phyloP scores from a whole-genome alignment of 2,888 invertebrate genomes.

The Thymelicus lineola region DNA sequence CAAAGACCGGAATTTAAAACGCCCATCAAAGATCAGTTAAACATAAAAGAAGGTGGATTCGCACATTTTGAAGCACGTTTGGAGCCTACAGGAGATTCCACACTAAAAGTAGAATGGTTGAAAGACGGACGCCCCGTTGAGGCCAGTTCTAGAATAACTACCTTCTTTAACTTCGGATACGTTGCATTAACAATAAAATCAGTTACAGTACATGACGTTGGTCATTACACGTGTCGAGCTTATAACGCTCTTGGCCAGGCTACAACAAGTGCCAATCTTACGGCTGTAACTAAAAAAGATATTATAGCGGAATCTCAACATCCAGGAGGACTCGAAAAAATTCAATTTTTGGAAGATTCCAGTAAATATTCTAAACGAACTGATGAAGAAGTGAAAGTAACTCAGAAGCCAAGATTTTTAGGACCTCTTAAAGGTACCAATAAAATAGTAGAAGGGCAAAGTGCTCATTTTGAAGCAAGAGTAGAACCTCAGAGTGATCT shows the following conservation, averaged over 20 bases:
- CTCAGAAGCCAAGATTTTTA: slow-evolving; percentile 93
- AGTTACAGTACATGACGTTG: slow-evolving; percentile 95
- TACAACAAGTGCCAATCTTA: slow-evolving; percentile 91
- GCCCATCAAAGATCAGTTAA: slow-evolving; percentile 94
- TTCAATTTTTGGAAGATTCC: slow-evolving; percentile 94
- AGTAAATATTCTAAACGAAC: slow-evolving; percentile 88
- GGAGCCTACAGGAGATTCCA: slow-evolving; percentile 96
- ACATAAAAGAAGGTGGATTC: slow-evolving; percentile 95
- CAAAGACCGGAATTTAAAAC: slow-evolving; percentile 95
- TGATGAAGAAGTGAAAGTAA: slow-evolving; percentile 91
- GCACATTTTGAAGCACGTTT: slow-evolving; percentile 98
- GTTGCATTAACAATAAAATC: slow-evolving; percentile 97
- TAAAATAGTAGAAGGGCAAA: slow-evolving; percentile 96
- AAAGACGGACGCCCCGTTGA: slow-evolving; percentile 96
- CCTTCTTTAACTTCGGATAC: slow-evolving; percentile 97
- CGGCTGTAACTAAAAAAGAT: slow-evolving; percentile 93
- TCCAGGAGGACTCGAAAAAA: slow-evolving; percentile 95
- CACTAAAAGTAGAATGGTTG: slow-evolving; percentile 95
- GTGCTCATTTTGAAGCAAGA: slow-evolving; percentile 97
- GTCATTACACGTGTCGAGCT: slow-evolving; percentile 95
- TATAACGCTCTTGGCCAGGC: slow-evolving; percentile 95
- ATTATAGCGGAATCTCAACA: slow-evolving; percentile 96
- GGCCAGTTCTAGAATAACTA: slow-evolving; percentile 96
- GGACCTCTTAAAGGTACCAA: slow-evolving; percentile 96
- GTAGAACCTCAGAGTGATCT: slow-evolving; percentile 98